A percentile compares a stretch with the other conserved stretches of the same genome.
These are phyloP conservation scores for Acanthopagrus latus DNA, from an alignment of 2,797 vertebrate genomes.

Conservation along the genomic window DNA sequence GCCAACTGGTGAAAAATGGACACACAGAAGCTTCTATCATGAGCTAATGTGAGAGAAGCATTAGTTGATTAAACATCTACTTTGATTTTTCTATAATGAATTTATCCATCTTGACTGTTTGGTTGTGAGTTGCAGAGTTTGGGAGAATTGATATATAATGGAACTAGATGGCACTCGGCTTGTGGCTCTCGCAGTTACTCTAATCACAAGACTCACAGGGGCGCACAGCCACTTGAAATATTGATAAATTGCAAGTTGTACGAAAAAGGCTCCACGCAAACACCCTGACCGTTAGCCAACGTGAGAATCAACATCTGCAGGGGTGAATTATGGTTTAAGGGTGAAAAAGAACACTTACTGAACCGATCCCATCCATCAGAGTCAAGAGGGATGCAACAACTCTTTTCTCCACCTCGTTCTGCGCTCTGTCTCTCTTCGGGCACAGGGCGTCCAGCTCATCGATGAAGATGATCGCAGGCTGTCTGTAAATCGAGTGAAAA, in stretches of 20 bases:
- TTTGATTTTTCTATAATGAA: no score
- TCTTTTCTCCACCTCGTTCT: constrained; percentile 97
- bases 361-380: constrained; percentile 97
- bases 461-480: constrained; percentile 95
- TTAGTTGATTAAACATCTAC: not conserved
- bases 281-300: not conserved
- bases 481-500: constrained; percentile 71
- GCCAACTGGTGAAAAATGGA: not conserved
- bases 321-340: not conserved
- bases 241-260: not conserved
- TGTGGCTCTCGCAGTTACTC: no score
- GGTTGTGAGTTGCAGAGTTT: no score
- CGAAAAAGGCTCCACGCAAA: not conserved
- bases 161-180: no score
- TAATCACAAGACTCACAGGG: not conserved
- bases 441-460: constrained; percentile 97
- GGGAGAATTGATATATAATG: no score
- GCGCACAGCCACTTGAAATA: no score
- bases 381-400: constrained; percentile 95
- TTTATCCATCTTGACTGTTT: no score
- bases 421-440: constrained; percentile 93
- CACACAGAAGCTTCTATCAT: not conserved
- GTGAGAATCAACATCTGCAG: not conserved
- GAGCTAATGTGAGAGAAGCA: not conserved
- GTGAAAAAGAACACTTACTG: constrained; percentile 84